Evolutionary conservation across 2,113 vertebrate genomes (phyloP).

Genomic region (Ranitomeya variabilis): DNA sequence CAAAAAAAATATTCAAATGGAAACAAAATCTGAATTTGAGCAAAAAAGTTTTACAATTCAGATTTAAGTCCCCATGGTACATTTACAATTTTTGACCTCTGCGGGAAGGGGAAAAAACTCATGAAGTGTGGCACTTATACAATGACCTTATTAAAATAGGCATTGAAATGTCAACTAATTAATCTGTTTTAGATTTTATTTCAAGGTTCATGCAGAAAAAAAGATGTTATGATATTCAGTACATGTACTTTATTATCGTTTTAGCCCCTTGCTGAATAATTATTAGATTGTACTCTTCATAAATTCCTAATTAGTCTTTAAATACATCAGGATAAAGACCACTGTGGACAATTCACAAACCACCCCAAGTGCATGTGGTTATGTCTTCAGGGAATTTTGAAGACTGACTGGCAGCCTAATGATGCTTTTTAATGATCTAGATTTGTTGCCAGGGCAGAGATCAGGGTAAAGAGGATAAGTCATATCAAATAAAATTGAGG

Average conservation of each 20-base stretch:
- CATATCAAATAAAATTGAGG: constrained; percentile 39
- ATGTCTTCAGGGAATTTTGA: constrained; percentile 30
- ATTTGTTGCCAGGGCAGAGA: constrained; percentile 33
- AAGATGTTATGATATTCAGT: constrained; percentile 44
- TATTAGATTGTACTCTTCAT: constrained; percentile 25
- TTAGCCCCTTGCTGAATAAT: constrained; percentile 25
- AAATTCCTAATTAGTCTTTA: constrained; percentile 48
- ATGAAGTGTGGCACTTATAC: constrained; percentile 21
- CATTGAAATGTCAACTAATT: constrained; percentile 47
- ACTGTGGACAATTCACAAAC: constrained; percentile 19
- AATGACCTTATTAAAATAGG: constrained; percentile 46
- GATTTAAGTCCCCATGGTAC: constrained; percentile 11
- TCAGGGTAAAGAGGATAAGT: constrained; percentile 21
- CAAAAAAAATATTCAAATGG: background rate
- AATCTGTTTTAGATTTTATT: constrained; percentile 42
- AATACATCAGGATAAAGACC: constrained; percentile 24
- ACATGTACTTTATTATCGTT: constrained; percentile 31
- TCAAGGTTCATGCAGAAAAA: constrained; percentile 33
- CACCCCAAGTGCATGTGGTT: constrained; percentile 30
- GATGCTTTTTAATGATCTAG: constrained; percentile 42
- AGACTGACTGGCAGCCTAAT: constrained; percentile 30
- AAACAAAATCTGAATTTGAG: background rate
- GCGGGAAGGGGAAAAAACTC: background rate
- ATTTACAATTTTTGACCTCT: constrained; percentile 26
- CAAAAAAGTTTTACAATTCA: background rate